Conservation (phyloP, 2,888 invertebrate species). For the Lasiommata megera region DNA sequence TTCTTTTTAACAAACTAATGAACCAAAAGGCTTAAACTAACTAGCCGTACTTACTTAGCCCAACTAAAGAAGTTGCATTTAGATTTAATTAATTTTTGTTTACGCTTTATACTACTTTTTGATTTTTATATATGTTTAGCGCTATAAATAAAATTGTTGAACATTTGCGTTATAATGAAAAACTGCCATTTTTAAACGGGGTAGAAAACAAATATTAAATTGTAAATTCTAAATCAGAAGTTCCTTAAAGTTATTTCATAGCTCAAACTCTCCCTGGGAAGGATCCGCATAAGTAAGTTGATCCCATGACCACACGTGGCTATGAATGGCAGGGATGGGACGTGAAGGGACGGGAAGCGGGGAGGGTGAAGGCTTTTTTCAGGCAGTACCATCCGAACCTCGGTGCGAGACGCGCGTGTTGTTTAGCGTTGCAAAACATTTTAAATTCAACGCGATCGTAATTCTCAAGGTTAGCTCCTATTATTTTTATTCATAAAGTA, state of each 20-base stretch:
- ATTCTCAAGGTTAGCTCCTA: conserved; percentile 32
- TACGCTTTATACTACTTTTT: no score
- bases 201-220: no score
- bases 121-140: no score
- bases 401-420: conserved; percentile 55
- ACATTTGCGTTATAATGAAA: neutral
- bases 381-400: conserved; percentile 68
- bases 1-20: no score
- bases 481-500: no score
- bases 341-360: conserved; percentile 42
- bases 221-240: neutral
- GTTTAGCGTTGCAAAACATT: conserved; percentile 34
- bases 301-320: conserved; percentile 70
- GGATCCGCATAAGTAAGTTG: conserved; percentile 67
- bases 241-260: conserved; percentile 17
- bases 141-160: neutral
- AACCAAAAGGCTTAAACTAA: no score
- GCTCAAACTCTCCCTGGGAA: conserved; percentile 50
- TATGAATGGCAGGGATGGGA: conserved; percentile 56
- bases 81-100: no score
- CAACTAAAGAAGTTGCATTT: no score
- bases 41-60: no score
- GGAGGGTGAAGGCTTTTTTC: conserved; percentile 72
- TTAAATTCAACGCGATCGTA: conserved; percentile 28
- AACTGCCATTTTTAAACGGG: neutral